Evolutionary conservation across 2,888 invertebrate species (phyloP).

Genomic region (Pyrochroa serraticornis): DNA sequence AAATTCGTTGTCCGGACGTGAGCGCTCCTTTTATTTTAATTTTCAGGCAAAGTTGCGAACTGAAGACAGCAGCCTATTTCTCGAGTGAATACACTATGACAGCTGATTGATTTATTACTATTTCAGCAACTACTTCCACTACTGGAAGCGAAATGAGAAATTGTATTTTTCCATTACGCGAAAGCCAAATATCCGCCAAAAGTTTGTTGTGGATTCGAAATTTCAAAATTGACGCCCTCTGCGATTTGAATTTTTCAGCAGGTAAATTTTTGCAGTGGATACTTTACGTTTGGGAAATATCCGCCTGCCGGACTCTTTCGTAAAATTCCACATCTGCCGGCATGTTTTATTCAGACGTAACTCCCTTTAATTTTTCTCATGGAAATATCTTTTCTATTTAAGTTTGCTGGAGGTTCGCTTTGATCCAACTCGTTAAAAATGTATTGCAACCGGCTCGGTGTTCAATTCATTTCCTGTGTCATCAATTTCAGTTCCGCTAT

Average conservation of each 20-base stretch:
- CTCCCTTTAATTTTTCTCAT: background rate
- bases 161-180: constrained; percentile 7
- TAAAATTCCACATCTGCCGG: too few relatives aligned
- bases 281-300: background rate
- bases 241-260: constrained; percentile 6
- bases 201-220: background rate
- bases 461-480: constrained; percentile 28
- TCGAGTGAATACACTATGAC: constrained; percentile 36
- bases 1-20: constrained; percentile 13
- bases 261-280: background rate
- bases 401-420: constrained; percentile 2
- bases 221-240: background rate
- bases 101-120: constrained; percentile 43
- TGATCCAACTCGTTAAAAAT: constrained; percentile 24
- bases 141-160: constrained; percentile 23
- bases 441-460: constrained; percentile 18
- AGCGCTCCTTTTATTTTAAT: constrained; percentile 20
- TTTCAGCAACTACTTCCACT: constrained; percentile 31
- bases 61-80: constrained; percentile 22
- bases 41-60: constrained; percentile 15
- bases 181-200: background rate
- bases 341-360: background rate
- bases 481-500: constrained; percentile 27
- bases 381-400: constrained; percentile 3
- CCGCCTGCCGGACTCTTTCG: background rate